These are phyloP conservation scores for Ceyx cyanopectus DNA, from an alignment of 2,113 vertebrate species.

Conservation along the genomic window DNA sequence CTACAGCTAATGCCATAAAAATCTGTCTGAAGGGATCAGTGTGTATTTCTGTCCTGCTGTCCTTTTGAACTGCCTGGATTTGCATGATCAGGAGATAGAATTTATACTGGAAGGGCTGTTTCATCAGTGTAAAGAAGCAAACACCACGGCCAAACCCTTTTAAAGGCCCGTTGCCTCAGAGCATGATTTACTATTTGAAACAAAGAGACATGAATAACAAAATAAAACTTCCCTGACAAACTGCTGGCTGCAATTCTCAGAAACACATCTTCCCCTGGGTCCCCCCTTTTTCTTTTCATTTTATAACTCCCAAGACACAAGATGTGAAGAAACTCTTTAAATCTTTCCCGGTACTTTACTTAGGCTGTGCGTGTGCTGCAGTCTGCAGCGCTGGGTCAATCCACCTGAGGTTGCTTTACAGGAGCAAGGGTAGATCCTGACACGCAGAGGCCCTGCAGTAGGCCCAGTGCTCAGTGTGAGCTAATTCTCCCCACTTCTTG, in stretches of 20 bases:
- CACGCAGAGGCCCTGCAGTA: not conserved
- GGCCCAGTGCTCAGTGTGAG: not conserved
- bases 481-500: not conserved
- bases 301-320: slow-evolving; percentile 14
- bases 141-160: not conserved
- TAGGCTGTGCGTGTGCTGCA: not conserved
- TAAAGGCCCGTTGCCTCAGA: not conserved
- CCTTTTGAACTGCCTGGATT: not conserved
- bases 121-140: not conserved
- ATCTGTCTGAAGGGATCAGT: not conserved
- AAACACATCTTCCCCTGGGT: not conserved
- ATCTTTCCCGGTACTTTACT: not conserved
- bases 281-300: not conserved
- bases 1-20: not conserved
- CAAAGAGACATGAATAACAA: slow-evolving; percentile 2
- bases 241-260: slow-evolving; percentile 12
- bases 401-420: not conserved
- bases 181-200: slow-evolving; percentile 9
- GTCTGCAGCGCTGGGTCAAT: not conserved
- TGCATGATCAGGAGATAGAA: not conserved
- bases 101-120: not conserved
- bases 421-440: not conserved
- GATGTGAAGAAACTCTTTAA: slow-evolving; percentile 22
- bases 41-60: not conserved
- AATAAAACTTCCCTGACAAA: slow-evolving; percentile 29